Base-by-base conservation (phyloP, 2,888 invertebrate genomes). In the Cylloceria caligata region DNA sequence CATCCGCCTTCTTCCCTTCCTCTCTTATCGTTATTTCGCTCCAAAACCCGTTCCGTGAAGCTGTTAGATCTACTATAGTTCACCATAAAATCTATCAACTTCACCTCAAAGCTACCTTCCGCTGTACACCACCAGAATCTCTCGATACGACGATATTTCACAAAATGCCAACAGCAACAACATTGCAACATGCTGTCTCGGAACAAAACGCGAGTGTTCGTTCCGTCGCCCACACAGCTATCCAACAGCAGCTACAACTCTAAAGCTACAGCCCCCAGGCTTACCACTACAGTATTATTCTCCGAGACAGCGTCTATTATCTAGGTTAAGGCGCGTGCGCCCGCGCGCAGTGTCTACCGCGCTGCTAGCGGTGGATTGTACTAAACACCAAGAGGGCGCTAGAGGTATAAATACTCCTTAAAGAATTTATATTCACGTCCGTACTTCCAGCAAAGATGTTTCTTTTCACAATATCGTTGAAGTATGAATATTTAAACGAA, bases 351-450 rank as follows among this genome's bases (percentile, higher is more conserved):
- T 13, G 39, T 39, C 39, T 39, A 47, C 65, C n/a, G n/a, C 5
- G 4, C 16, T 39, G 30, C 4, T 39, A 39, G 19, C 52, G 2
- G 21, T 11, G 24, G 21, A 2, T 45, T 24, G 52, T 49, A 49
- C 49, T 49, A 21, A 49, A 49, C 19, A 21, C 7, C 5, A 19
- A 21, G 21, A 21, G 49, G 49, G 49, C 49, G 49, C 49, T 49
- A 13, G 3, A 9, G 49, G 21, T 19, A 21, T 21, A 52, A 52
- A 52, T 24, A 21, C 7, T 3, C 5, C 52, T 9, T 11, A 3
- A 24, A 52, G 4, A 52, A 52, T 52, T 52, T 52, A 52, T 60
- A 76, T 24, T 24, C n/a, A 9, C 45, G 45, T 24, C 34, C 16
- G 34, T 45, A 45, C 4, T 16, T 45, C 45, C 16, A 16, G 45